Evolutionary conservation across 2,113 vertebrate species (phyloP), one percentile per base, ranked within the genome.

Genomic region (Aythya baeri): DNA sequence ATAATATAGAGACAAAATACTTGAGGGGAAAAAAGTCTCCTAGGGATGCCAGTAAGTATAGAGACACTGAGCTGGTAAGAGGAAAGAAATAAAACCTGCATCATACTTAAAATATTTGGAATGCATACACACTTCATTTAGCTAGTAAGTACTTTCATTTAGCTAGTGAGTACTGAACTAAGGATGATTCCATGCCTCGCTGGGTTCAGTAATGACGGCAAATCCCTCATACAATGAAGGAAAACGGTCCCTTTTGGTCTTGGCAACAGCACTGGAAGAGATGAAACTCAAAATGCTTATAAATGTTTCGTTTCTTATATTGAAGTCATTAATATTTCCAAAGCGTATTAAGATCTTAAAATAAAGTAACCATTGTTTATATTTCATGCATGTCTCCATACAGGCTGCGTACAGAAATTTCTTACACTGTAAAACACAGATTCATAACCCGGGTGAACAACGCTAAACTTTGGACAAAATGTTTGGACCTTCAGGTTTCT

Each of bases 231-330:
- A 71, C 15, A 38, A 25, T 12, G 22, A 23, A 86, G 46, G 55
- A 93, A 96, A 96, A 89, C 27, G 8, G 80, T 73, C 32, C 55
- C 43, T 77, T 80, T 91, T 74, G 31, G 20, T 90, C 46, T 81
- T 95, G 88, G 83, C 61, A 95, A 54, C 20, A 66, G 18, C 27
- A 63, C 43, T 83, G 57, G 89, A 91, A 89, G 91, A 94, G 32
- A 80, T 27, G 55, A 71, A 90, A 41, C 54, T 74, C 74, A 58
- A 81, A 88, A 76, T 59, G 31, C 29, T 57, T 71, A 72, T 11
- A 83, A 43, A n/a, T 49, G 6, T n/a, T 63, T 68, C 1, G 55
- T 55, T n/a, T 58, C 49, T 55, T 4, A 31, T 75, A 88, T 73
- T 77, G 68, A 91, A 92, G 50, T 38, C 23, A 62, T 29, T 75